Percentiles rank a stretch among this genome's conserved stretches.
Conservation (phyloP, 2,113 vertebrate genomes). For the Macaca nemestrina region DNA sequence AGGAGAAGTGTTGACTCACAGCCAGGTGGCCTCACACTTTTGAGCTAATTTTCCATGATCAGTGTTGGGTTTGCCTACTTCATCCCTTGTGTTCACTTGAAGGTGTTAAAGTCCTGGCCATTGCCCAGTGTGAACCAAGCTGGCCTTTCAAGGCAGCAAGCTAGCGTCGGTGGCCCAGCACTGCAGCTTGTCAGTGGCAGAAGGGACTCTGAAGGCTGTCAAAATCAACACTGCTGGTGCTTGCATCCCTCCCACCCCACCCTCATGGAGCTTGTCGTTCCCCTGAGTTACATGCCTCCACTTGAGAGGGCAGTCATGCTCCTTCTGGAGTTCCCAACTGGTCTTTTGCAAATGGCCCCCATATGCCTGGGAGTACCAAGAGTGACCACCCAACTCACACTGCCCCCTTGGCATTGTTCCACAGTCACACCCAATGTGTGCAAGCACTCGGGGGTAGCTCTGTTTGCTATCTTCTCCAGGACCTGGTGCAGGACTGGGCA, state of each 20-base stretch:
- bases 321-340: background rate
- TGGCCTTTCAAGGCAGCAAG: background rate
- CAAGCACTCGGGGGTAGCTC: background rate
- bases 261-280: background rate
- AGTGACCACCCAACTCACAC: background rate
- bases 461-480: background rate
- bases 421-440: accelerated
- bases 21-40: background rate
- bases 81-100: background rate
- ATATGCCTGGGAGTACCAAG: no score
- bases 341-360: background rate
- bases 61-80: background rate
- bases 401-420: background rate
- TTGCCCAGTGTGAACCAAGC: background rate
- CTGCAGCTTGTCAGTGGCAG: background rate
- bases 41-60: background rate
- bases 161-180: background rate
- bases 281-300: background rate
- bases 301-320: background rate
- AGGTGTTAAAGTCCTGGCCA: background rate
- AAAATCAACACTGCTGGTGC: background rate
- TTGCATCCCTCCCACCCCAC: background rate
- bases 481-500: background rate
- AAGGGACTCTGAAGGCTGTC: background rate
- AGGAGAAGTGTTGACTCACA: background rate